Percentiles rank a stretch among this genome's conserved stretches.
These are phyloP conservation scores for Mizuhopecten yessoensis DNA, from an alignment of 1,140 invertebrate genomes.

Conservation along the genomic window DNA sequence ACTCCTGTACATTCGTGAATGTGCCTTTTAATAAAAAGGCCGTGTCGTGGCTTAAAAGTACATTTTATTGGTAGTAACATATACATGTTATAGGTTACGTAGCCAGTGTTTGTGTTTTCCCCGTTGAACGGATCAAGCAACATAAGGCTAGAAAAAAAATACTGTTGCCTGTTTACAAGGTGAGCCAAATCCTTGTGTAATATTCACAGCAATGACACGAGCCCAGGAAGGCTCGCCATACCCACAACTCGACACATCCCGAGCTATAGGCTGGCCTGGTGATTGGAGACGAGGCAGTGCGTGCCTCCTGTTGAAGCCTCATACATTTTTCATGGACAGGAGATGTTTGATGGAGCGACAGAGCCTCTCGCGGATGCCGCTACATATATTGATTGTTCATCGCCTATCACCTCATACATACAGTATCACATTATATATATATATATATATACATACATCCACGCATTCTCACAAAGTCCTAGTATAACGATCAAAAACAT, in stretches of 20 bases:
- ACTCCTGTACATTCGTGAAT: too few relatives aligned
- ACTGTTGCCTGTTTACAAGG: neutral
- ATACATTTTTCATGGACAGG: conserved; percentile 34
- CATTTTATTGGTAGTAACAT: neutral
- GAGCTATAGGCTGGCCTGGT: neutral
- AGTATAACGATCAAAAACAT: neutral
- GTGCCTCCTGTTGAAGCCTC: conserved; percentile 11
- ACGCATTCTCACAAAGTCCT: neutral
- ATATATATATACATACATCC: neutral
- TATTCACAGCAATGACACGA: neutral
- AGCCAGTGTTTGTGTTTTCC: neutral
- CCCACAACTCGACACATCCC: too few relatives aligned
- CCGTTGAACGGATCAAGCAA: neutral
- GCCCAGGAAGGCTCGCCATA: neutral
- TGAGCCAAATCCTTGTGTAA: neutral
- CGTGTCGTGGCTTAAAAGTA: neutral
- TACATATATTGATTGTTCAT: neutral
- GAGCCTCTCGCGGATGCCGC: neutral
- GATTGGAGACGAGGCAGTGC: neutral
- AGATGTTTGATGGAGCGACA: conserved; percentile 37
- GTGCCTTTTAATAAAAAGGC: too few relatives aligned
- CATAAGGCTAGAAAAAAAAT: neutral
- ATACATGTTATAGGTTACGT: neutral
- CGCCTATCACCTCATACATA: neutral
- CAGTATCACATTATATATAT: conserved; percentile 4